Evolutionary conservation across 2,797 vertebrate species (phyloP).

Genomic region (Eurystomus glaucurus): DNA sequence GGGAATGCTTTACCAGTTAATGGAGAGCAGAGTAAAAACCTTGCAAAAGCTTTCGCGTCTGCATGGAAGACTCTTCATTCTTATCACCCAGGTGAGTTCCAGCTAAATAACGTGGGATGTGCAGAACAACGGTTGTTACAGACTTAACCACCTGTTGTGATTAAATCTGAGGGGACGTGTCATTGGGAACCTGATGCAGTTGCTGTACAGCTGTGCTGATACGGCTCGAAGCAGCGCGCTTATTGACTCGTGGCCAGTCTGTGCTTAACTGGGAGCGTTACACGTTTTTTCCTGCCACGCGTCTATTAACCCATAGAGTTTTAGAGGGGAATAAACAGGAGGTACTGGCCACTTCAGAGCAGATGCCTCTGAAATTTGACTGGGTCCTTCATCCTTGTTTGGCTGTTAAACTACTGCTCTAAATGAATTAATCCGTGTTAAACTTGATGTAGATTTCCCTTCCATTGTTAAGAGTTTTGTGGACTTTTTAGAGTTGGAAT

Average conservation of each 20-base stretch:
- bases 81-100: conserved; percentile 91
- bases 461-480: not conserved
- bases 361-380: not conserved
- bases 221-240: not conserved
- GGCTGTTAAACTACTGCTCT: not conserved
- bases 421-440: not conserved
- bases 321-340: not conserved
- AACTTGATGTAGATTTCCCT: not conserved
- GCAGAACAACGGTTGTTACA: not conserved
- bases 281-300: not conserved
- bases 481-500: not conserved
- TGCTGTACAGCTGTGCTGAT: not conserved
- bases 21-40: conserved; percentile 96
- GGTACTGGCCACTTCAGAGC: not conserved
- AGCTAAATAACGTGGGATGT: not conserved
- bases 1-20: conserved; percentile 93
- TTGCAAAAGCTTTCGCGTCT: conserved; percentile 94
- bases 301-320: not conserved
- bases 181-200: not conserved
- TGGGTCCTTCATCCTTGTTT: not conserved
- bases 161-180: not conserved
- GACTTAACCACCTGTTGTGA: not conserved
- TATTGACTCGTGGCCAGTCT: not conserved
- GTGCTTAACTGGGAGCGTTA: not conserved
- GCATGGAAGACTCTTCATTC: conserved; percentile 95